Base-by-base conservation (phyloP, 2,113 vertebrate genomes). In the Cavia aperea region DNA sequence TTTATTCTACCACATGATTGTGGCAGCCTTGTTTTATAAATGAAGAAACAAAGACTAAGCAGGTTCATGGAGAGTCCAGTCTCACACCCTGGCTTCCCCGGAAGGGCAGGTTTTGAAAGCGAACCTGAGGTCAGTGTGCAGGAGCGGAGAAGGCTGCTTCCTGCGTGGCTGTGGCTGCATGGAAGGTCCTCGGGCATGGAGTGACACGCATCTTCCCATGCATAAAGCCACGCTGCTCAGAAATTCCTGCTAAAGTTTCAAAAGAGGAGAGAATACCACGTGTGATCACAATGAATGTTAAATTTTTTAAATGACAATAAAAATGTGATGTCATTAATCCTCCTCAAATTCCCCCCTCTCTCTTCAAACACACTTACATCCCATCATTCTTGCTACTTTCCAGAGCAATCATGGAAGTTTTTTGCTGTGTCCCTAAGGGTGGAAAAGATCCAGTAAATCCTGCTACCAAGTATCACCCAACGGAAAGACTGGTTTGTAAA, bases 31-130 rank as follows among this genome's bases (percentile, higher is more conserved):
- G 0, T 84, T 89, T 88, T 81, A 81, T 85, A 93, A 94, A 92
- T 51, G 77, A 95, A 73, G 60, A 54, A 88, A 92, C 70, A 90
- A 92, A 91, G 81, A 90, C 68, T 39, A 77, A 90, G 81, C 90
- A 94, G 94, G 84, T 94, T 92, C 88, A 89, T 43, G 3, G 29
- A 89, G 46, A 93, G 90, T 86, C 72, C 81, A 93, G 12, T 56
- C 21, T 93, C 65, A 84, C 84, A 72, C 58, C 46, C 21, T 8
- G 60, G 46, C 19, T 91, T 93, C 79, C 26, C 23, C 23, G 46
- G 1, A 14, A 70, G 56, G 70, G 16, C 46, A 78, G 39, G 23
- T 49, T 85, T 24, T 13, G 46, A 78, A 81, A 66, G 54, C 56
- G 49, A 63, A 49, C 33, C 62, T 78, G 81, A 82, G 81, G 51